phyloP scores from a whole-genome alignment of 2,797 vertebrate genomes.

The Ceryle rudis region DNA sequence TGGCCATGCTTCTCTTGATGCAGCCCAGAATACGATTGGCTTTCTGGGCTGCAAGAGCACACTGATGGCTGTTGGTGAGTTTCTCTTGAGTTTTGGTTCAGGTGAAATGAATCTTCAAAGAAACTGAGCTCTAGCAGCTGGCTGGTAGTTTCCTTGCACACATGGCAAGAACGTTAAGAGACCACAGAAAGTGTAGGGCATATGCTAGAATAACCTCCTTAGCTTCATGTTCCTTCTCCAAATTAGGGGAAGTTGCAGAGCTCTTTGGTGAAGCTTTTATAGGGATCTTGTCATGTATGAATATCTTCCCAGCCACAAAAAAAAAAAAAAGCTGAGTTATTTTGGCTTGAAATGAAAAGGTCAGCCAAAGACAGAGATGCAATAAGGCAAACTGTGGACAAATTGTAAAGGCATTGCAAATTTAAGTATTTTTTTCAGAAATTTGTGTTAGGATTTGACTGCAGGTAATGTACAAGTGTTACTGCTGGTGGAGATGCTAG shows the following conservation, averaged over 20 bases:
- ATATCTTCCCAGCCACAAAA: not conserved
- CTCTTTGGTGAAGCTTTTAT: not conserved
- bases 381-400: not conserved
- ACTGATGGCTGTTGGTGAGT: no score
- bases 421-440: not conserved
- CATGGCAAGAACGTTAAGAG: constrained; percentile 6
- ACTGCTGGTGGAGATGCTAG: not conserved
- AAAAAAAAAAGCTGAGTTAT: not conserved
- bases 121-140: not conserved
- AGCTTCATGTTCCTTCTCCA: not conserved
- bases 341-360: not conserved
- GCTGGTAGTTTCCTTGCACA: constrained; percentile 4
- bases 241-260: not conserved
- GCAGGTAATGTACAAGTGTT: not conserved
- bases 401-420: not conserved
- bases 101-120: not conserved
- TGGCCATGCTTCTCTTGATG: no score
- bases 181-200: not conserved
- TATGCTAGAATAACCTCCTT: not conserved
- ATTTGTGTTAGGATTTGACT: not conserved
- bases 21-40: no score
- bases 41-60: no score
- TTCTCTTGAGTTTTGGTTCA: not conserved
- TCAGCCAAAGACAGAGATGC: not conserved
- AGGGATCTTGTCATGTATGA: not conserved